Base-by-base conservation (phyloP, 2,797 vertebrate species). In the Dipus sagitta region DNA sequence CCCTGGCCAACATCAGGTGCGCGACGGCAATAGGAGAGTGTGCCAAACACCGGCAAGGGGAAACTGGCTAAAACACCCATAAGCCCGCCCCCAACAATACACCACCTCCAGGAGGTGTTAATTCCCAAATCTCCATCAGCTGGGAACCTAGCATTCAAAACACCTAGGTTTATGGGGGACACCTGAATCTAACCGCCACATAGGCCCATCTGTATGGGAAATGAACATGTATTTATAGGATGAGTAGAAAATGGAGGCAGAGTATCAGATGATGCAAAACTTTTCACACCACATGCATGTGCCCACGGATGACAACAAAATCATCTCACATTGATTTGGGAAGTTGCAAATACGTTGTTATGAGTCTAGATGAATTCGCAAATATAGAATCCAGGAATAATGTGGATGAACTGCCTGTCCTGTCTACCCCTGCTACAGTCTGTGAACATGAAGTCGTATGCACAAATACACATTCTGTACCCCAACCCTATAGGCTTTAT, bases 301-400 rank as follows among this genome's bases (percentile, higher is more conserved):
- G 9, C 65, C 42, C 0, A 17, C 10, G 4, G 38, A 64, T 18
- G 60, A 65, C 10, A 42, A 34, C 24, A n/a, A 32, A 86, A 81
- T 20, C 11, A 32, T 20, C 8, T 1, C 0, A 0, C 34, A 23
- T 47, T 68, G 26, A 26, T 67, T 62, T 67, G 7, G 20, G 64
- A 2, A 5, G 13, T 23, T 18, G 11, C 8, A 38, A 32, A 34
- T 28, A 72, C 17, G n/a, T 67, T 65, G 74, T 68, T 28, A 71
- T 0, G 0, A 74, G 52, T 58, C 47, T 34, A 71, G 65, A 30
- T 3, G 3, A 14, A 38, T 78, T 87, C 1, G 3, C 28, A 65
- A 78, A n/a, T 86, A 30, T 2, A 7, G 70, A 32, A 15, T 80
- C 62, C 0, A 77, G 12, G 58, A 60, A 58, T 52, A 34, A 8